Percentiles rank a stretch among this genome's conserved stretches.
phyloP scores from a whole-genome alignment of 2,888 invertebrate genomes.

The Callosobruchus maculatus region DNA sequence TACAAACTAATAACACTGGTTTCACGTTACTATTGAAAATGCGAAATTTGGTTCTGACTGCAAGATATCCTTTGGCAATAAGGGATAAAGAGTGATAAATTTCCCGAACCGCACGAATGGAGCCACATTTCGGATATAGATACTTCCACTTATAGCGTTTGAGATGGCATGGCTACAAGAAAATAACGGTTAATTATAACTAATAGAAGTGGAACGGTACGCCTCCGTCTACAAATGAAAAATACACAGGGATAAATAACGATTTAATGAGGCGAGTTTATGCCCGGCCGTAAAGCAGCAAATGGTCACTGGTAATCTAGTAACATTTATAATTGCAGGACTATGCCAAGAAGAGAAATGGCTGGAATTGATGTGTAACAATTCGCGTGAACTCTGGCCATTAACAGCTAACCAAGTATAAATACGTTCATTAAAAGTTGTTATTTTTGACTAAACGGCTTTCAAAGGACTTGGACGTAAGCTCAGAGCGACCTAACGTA shows the following conservation, averaged over 20 bases:
- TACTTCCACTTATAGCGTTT: too few species aligned
- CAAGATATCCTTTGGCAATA: too few species aligned
- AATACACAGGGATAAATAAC: neutral
- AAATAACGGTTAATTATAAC: neutral
- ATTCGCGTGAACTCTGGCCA: neutral
- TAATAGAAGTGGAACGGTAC: neutral
- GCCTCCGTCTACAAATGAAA: neutral
- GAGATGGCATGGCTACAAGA: neutral
- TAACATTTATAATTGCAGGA: neutral
- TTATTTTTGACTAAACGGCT: neutral
- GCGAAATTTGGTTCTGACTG: too few species aligned
- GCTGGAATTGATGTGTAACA: neutral
- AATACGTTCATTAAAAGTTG: neutral
- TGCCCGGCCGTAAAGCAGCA: neutral
- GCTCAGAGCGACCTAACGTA: neutral
- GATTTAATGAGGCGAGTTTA: neutral
- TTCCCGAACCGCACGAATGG: too few species aligned
- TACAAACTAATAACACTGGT: too few species aligned
- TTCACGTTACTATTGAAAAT: too few species aligned
- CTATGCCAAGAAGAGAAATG: neutral
- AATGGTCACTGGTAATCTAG: neutral
- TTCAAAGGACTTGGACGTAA: neutral
- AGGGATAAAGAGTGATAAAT: too few species aligned
- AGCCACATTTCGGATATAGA: too few species aligned
- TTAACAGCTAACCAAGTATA: neutral